Percentiles rank a stretch among this genome's conserved stretches.
phyloP scores from a whole-genome alignment of 1,140 invertebrate species.

The Nasonia giraulti region DNA sequence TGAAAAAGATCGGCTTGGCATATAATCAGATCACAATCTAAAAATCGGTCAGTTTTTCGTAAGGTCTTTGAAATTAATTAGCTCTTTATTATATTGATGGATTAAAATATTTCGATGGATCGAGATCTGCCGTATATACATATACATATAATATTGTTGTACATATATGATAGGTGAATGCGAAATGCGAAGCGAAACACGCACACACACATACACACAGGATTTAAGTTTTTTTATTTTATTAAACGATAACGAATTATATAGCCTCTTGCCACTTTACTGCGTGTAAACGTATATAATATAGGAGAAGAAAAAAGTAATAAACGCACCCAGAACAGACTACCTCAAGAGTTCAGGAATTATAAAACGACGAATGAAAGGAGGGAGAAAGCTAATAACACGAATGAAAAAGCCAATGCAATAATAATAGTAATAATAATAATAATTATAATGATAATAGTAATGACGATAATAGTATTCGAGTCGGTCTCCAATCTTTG shows the following conservation, averaged over 20 bases:
- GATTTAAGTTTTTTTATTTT: constrained; percentile 54
- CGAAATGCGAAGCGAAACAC: constrained; percentile 28
- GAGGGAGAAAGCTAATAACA: constrained; percentile 65
- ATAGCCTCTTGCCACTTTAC: constrained; percentile 70
- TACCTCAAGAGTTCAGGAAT: constrained; percentile 74
- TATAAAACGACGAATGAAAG: constrained; percentile 68
- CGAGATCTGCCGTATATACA: constrained; percentile 47
- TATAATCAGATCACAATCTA: background rate
- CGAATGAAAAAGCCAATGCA: constrained; percentile 70
- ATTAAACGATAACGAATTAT: constrained; percentile 64
- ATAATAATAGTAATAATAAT: constrained; percentile 69
- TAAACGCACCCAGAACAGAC: constrained; percentile 67
- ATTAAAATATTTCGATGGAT: constrained; percentile 52
- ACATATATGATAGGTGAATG: constrained; percentile 54
- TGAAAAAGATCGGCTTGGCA: background rate
- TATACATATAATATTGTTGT: constrained; percentile 52
- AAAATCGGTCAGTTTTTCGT: background rate
- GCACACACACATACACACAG: background rate
- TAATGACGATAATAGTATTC: background rate
- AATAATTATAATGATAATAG: constrained; percentile 37
- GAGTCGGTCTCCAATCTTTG: constrained; percentile 40
- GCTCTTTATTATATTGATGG: background rate
- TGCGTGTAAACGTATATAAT: constrained; percentile 53
- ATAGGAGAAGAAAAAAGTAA: constrained; percentile 63
- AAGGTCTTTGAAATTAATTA: background rate